These are phyloP conservation scores for Phymorhynchus buccinoides DNA, from an alignment of 1,140 invertebrate genomes.

Conservation along the genomic window DNA sequence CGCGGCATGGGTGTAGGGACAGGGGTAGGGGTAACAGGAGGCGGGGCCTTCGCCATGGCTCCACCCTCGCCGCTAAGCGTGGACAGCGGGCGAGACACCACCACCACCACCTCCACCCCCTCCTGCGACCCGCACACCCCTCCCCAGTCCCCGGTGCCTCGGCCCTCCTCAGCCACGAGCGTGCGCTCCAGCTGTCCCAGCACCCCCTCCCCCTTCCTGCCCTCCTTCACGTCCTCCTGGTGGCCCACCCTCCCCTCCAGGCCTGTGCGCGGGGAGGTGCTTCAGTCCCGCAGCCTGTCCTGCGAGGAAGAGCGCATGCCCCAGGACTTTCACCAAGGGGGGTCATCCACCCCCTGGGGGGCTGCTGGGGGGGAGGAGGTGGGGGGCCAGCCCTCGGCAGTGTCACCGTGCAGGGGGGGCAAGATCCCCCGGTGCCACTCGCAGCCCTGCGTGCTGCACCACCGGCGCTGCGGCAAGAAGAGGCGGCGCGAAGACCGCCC, in stretches of 20 bases:
- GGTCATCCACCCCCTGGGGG: conserved; percentile 55
- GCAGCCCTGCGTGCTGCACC: conserved; percentile 68
- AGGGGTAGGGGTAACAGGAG: neutral
- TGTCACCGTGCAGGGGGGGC: conserved; percentile 49
- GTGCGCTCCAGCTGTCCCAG: conserved; percentile 45
- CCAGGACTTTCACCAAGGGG: conserved; percentile 27
- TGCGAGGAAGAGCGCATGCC: conserved; percentile 67
- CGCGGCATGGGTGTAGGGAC: conserved; percentile 28
- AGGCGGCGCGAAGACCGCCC: conserved; percentile 65
- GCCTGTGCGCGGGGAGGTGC: conserved; percentile 47
- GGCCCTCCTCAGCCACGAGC: conserved; percentile 64
- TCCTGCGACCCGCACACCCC: conserved; percentile 67
- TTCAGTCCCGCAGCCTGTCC: conserved; percentile 69
- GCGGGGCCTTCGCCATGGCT: conserved; percentile 27
- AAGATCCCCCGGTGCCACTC: conserved; percentile 67
- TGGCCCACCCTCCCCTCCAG: conserved; percentile 44
- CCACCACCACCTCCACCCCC: conserved; percentile 57
- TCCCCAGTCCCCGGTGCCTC: conserved; percentile 65
- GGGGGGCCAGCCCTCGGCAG: conserved; percentile 49
- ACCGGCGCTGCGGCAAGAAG: conserved; percentile 65
- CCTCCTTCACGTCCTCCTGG: conserved; percentile 47
- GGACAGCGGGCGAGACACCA: conserved; percentile 58
- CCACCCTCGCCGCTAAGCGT: conserved; percentile 46
- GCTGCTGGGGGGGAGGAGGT: conserved; percentile 39
- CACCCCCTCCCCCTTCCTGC: conserved; percentile 44